Evolutionary conservation across 2,113 vertebrate species (phyloP).

Genomic region (Puffinus mauretanicus): DNA sequence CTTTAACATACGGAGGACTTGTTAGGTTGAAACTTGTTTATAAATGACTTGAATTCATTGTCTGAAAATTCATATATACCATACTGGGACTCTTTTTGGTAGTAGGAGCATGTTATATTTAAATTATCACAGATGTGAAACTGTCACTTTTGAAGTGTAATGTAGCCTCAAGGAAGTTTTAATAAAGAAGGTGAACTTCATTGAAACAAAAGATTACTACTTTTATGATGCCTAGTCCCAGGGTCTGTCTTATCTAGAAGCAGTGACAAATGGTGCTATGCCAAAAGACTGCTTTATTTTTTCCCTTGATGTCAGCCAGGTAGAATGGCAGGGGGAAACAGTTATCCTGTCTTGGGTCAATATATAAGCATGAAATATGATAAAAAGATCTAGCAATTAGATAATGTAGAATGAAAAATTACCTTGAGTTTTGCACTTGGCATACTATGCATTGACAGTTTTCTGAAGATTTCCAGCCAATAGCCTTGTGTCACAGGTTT

Average conservation of each 20-base stretch:
- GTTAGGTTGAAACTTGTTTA: background rate
- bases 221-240: background rate
- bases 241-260: background rate
- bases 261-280: background rate
- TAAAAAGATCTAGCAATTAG: background rate
- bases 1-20: background rate
- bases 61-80: background rate
- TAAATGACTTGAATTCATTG: background rate
- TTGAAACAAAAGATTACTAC: background rate
- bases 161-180: background rate
- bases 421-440: background rate
- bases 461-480: background rate
- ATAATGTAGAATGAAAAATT: background rate
- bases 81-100: background rate
- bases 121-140: background rate
- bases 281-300: background rate
- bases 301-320: background rate
- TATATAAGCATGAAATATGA: background rate
- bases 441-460: accelerated
- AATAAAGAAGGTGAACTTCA: background rate
- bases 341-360: background rate
- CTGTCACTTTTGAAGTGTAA: background rate
- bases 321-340: background rate
- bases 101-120: background rate
- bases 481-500: background rate